phyloP scores from a whole-genome alignment of 1,140 invertebrate species.

The Augochlora pura region DNA sequence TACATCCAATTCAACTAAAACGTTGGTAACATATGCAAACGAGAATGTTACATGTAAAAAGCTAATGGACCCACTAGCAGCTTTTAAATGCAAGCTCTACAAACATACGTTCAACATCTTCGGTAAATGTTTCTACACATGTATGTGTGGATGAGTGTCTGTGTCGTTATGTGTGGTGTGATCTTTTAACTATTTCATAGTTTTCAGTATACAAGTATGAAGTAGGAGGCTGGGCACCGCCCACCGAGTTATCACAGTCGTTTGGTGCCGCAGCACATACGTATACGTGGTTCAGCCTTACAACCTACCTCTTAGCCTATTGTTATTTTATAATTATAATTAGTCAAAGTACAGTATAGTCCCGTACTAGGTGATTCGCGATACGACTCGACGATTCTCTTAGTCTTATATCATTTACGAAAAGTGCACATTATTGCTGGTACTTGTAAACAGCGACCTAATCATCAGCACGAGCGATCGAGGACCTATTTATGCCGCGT shows the following conservation, averaged over 20 bases:
- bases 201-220: slow-evolving; percentile 78
- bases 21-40: neutral
- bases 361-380: slow-evolving; percentile 67
- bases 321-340: slow-evolving; percentile 66
- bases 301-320: slow-evolving; percentile 77
- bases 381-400: slow-evolving; percentile 35
- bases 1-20: neutral
- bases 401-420: slow-evolving; percentile 8
- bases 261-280: slow-evolving; percentile 81
- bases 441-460: slow-evolving; percentile 36
- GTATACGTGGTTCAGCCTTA: slow-evolving; percentile 82
- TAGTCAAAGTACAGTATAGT: slow-evolving; percentile 72
- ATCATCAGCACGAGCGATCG: slow-evolving; percentile 22
- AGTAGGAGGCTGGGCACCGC: slow-evolving; percentile 81
- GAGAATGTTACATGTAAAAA: slow-evolving; percentile 1
- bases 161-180: neutral
- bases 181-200: slow-evolving; percentile 53
- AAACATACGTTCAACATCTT: slow-evolving; percentile 67
- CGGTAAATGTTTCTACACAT: slow-evolving; percentile 58
- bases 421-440: slow-evolving; percentile 52
- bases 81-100: slow-evolving; percentile 55
- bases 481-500: neutral
- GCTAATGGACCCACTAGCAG: neutral
- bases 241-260: slow-evolving; percentile 81
- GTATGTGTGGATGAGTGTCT: neutral